Conservation (phyloP, 2,113 vertebrate genomes). For the Rhea americana region DNA sequence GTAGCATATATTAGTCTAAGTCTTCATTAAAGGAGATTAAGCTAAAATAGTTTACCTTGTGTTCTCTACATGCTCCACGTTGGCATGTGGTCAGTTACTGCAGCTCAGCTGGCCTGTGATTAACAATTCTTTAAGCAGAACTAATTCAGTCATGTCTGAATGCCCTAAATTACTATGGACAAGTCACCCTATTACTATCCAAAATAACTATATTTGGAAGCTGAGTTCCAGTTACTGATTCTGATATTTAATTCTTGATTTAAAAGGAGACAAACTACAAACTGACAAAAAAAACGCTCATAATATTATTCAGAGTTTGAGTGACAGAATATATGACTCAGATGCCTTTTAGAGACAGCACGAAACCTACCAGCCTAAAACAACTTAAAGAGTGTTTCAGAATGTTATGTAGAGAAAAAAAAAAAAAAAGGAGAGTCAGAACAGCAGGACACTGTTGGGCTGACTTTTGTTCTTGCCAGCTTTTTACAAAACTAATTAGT, state of each 20-base stretch:
- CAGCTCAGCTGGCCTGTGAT: not conserved
- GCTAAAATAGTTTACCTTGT: not conserved
- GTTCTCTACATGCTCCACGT: not conserved
- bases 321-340: not conserved
- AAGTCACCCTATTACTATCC: not conserved
- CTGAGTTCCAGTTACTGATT: not conserved
- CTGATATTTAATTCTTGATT: not conserved
- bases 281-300: not conserved
- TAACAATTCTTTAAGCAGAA: constrained; percentile 46
- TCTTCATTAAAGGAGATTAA: not conserved
- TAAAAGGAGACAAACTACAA: not conserved
- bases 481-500: not conserved
- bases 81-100: not conserved
- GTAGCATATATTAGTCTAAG: not conserved
- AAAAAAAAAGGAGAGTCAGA: not conserved
- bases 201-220: constrained; percentile 22
- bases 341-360: constrained; percentile 3
- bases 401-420: not conserved
- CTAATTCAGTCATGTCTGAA: constrained; percentile 38
- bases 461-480: not conserved
- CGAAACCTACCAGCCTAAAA: not conserved
- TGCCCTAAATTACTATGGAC: constrained; percentile 17
- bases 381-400: not conserved
- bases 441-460: not conserved
- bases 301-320: constrained; percentile 24